Evolutionary conservation across 1,140 invertebrate genomes (phyloP), one percentile per base, ranked within the genome.

Genomic region (Drosophila pallidifrons): DNA sequence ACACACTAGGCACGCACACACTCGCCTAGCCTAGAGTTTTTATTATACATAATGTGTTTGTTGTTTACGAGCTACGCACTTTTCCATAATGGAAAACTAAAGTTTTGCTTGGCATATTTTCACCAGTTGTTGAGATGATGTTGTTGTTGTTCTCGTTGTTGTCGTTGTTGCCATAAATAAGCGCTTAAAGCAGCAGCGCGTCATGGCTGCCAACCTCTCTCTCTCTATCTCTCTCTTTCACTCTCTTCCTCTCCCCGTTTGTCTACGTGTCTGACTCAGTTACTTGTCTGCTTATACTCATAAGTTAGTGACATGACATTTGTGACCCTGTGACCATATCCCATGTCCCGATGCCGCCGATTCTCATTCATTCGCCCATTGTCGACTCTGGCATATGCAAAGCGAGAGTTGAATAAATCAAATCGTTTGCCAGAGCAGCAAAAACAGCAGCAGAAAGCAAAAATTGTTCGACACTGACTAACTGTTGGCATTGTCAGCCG

Each of bases 381-480:
- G 67, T 54, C 43, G 58, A 32, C 51, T 46, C 13, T 13, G 68
- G 64, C 79, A 82, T 86, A 86, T 86, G 82, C 82, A 86, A 75
- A 75, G 67, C 73, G 43, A 76, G 71, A 52, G 55, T 46, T 65
- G 65, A 69, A 86, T 87, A 86, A 86, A 86, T 86, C 82, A 83
- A 64, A 67, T 20, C 25, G 25, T 35, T 6, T 60, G 68, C 60
- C 65, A 67, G 10, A 54, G 43, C 46, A 49, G 74, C 75, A 77
- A 73, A 77, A 67, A 38, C 4, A 54, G 43, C 46, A 49, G 73
- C 70, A 49, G 8, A 75, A 47, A 16, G 16, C 5, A 47, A 47
- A 47, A 47, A 11, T 64, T 82, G 82, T 25, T 25, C 20, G 20
- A 82, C 82, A 86, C 82, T 85, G 81, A 85, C 74, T 85, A 82